These are phyloP conservation scores for Lapara coniferarum DNA, from an alignment of 2,888 invertebrate species.

Conservation along the genomic window DNA sequence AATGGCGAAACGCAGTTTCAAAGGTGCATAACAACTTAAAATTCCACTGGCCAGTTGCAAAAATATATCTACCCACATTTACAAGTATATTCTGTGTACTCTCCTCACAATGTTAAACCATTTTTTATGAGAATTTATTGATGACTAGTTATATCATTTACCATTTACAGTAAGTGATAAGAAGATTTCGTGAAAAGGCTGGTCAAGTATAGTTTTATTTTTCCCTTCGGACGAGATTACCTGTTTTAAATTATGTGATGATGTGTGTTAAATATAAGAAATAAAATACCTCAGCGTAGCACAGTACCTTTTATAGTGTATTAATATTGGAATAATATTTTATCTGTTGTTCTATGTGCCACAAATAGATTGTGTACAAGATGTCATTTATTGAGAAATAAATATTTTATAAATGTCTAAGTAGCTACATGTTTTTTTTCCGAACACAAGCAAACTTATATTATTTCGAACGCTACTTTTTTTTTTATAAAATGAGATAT, in stretches of 20 bases:
- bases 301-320: slow-evolving; percentile 45
- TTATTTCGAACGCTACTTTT: no score
- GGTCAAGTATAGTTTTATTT: slow-evolving; percentile 1
- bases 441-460: background rate
- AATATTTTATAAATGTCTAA: slow-evolving; percentile 80
- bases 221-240: background rate
- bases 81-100: no score
- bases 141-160: no score
- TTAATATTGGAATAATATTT: slow-evolving; percentile 61
- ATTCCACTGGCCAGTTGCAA: no score
- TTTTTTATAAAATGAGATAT: no score
- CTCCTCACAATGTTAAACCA: no score
- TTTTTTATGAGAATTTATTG: no score
- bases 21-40: no score
- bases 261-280: slow-evolving; percentile 44
- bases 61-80: no score
- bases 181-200: background rate
- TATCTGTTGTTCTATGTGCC: slow-evolving; percentile 78
- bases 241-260: slow-evolving; percentile 24
- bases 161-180: no score
- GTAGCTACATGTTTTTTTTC: slow-evolving; percentile 1
- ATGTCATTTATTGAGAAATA: slow-evolving; percentile 78
- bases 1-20: background rate
- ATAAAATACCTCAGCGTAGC: slow-evolving; percentile 58
- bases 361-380: slow-evolving; percentile 71